Evolutionary conservation across 2,797 vertebrate species (phyloP), one percentile per base, ranked within the genome.

Genomic region (Urophycis tenuis): DNA sequence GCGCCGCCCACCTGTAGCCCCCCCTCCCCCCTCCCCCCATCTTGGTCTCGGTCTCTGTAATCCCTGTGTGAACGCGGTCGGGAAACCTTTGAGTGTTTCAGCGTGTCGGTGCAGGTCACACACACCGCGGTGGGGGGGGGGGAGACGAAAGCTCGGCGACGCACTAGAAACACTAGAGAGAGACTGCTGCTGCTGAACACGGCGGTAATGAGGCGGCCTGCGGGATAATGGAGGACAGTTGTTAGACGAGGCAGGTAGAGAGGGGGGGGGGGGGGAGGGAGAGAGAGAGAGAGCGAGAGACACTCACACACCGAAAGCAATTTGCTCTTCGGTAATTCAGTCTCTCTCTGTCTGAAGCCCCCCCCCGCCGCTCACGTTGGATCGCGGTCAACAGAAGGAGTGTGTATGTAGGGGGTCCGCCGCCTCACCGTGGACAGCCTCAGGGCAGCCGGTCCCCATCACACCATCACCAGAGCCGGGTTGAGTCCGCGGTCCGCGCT

Each of bases 151-250:
- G 41, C 29, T 49, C 53, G 25, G 53, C 53, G 22, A 74, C 71
- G 75, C n/a, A n/a, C 69, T 3, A n/a, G n/a, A n/a, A n/a, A n/a
- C n/a, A n/a, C n/a, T n/a, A n/a, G n/a, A n/a, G n/a, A n/a, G 5
- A 36, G 71, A 9, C 73, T 19, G 10, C 33, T 19, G 39, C 30
- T 67, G 70, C 49, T n/a, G 5, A 60, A 74, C 64, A 79, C 64
- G 75, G 70, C 74, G 31, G 25, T 77, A 35, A 70, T 70, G 73
- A 31, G 10, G 53, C 77, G 30, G 74, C 69, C 64, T 6, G 31
- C 9, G 4, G 31, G 67, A 17, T 6, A 70, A 32, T 7, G 31
- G 14, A 32, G 69, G 15, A 32, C 14, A 2, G 9, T 71, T 71
- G 69, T 71, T 31, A 6, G 3, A 70, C 67, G 15, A 60, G 25